Percentiles rank a stretch among this genome's conserved stretches.
Conservation (phyloP, 2,888 invertebrate genomes). For the Leptinotarsa peninsularis region DNA sequence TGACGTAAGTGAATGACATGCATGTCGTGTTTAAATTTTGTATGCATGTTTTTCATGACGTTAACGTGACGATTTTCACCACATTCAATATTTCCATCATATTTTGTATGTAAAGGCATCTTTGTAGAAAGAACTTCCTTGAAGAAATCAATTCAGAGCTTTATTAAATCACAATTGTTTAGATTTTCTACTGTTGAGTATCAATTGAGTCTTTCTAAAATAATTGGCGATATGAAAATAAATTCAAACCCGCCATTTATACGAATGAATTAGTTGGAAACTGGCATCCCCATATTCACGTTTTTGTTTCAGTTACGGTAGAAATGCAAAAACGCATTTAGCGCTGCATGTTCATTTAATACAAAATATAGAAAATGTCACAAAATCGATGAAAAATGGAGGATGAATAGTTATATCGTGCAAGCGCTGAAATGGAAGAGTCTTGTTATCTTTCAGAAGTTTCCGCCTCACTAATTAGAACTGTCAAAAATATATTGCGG, state of each 20-base stretch:
- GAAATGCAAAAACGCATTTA: not conserved
- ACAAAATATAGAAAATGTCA: constrained; percentile 15
- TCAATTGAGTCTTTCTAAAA: not conserved
- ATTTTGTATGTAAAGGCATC: too few species aligned
- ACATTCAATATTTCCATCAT: too few species aligned
- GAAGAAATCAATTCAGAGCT: too few species aligned
- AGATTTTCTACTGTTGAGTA: too few species aligned
- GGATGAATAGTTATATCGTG: constrained; percentile 1
- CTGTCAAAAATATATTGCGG: constrained; percentile 9
- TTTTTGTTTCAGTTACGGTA: not conserved
- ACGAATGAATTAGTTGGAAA: too few species aligned
- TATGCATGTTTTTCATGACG: too few species aligned
- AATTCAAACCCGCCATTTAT: not conserved
- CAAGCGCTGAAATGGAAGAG: constrained; percentile 9
- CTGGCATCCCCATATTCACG: too few species aligned
- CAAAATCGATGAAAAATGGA: constrained; percentile 7
- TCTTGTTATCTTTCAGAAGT: constrained; percentile 10
- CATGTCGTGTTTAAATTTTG: too few species aligned
- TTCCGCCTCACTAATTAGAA: constrained; percentile 13
- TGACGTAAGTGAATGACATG: too few species aligned
- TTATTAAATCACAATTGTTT: too few species aligned
- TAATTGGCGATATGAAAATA: not conserved
- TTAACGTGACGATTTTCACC: too few species aligned
- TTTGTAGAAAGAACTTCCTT: too few species aligned
- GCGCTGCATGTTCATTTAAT: not conserved